Evolutionary conservation across 2,113 vertebrate species (phyloP).

Genomic region (Sporophila hypoxantha): DNA sequence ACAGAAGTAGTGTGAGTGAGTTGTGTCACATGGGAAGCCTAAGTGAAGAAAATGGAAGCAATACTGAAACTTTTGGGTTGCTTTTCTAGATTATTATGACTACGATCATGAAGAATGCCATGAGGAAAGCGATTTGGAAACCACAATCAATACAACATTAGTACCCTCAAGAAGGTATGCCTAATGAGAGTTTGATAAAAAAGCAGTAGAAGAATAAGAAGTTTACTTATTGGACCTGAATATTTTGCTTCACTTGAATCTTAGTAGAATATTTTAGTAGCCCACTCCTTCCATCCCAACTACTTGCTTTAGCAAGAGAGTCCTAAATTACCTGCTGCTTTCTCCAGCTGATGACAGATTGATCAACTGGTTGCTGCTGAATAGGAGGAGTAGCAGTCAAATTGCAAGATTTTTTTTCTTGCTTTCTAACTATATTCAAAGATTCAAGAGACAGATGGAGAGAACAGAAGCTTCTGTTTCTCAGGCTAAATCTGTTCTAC

Average conservation of each 20-base stretch:
- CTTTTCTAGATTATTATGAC: not conserved
- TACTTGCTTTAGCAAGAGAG: not conserved
- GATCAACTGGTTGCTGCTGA: not conserved
- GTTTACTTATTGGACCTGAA: not conserved
- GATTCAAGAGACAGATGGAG: not conserved
- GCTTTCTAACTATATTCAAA: not conserved
- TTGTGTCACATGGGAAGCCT: not conserved
- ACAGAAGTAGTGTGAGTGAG: not conserved
- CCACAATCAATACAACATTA: not conserved
- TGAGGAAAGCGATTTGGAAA: not conserved
- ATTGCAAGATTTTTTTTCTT: not conserved
- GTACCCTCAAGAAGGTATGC: not conserved
- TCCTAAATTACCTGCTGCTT: not conserved
- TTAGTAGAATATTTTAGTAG: not conserved
- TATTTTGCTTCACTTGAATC: not conserved
- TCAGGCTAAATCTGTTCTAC: not conserved
- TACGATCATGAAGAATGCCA: rapidly evolving
- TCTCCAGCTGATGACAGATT: not conserved
- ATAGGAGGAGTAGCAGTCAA: not conserved
- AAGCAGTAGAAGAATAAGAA: not conserved
- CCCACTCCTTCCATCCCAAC: not conserved
- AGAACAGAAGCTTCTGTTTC: not conserved
- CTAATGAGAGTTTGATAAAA: not conserved
- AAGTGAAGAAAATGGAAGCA: not conserved
- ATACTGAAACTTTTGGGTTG: not conserved